Evolutionary conservation across 2,797 vertebrate species (phyloP).

Genomic region (Anas georgica): DNA sequence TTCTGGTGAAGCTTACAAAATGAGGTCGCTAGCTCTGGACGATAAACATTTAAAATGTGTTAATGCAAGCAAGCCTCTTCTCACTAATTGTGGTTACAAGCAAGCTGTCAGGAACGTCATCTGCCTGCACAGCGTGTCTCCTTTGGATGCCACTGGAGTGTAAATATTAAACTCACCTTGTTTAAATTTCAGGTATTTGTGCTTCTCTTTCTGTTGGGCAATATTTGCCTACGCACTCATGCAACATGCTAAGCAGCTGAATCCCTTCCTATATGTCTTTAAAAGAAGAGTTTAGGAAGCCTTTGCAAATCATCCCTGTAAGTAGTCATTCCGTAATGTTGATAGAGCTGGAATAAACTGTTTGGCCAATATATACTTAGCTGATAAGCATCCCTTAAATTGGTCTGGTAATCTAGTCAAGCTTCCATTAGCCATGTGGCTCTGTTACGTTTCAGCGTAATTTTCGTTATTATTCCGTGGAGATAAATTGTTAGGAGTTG

Average conservation of each 20-base stretch:
- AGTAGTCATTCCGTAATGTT: not conserved
- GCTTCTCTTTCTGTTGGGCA: not conserved
- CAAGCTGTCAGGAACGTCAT: not conserved
- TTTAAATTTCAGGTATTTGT: not conserved
- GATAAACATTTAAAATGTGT: not conserved
- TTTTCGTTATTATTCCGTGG: slow-evolving; percentile 35
- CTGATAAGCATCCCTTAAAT: slow-evolving; percentile 37
- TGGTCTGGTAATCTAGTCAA: not conserved
- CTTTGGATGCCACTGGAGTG: not conserved
- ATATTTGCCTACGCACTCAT: not conserved
- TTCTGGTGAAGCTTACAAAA: not conserved
- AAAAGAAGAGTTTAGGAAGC: not conserved
- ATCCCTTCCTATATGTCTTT: not conserved
- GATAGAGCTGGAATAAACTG: slow-evolving; percentile 16
- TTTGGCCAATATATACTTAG: not conserved
- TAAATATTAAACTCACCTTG: not conserved
- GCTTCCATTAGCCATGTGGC: slow-evolving; percentile 8
- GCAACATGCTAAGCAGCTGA: not conserved
- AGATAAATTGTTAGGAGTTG: slow-evolving; percentile 13
- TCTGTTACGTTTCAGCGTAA: slow-evolving; percentile 35
- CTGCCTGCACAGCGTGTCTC: not conserved
- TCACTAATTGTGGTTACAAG: not conserved
- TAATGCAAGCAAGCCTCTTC: not conserved
- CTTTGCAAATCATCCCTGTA: not conserved
- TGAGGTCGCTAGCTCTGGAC: not conserved